Percentiles rank a stretch among this genome's conserved stretches.
Conservation (phyloP, 2,888 invertebrate genomes). For the Asteroscopus sphinx region DNA sequence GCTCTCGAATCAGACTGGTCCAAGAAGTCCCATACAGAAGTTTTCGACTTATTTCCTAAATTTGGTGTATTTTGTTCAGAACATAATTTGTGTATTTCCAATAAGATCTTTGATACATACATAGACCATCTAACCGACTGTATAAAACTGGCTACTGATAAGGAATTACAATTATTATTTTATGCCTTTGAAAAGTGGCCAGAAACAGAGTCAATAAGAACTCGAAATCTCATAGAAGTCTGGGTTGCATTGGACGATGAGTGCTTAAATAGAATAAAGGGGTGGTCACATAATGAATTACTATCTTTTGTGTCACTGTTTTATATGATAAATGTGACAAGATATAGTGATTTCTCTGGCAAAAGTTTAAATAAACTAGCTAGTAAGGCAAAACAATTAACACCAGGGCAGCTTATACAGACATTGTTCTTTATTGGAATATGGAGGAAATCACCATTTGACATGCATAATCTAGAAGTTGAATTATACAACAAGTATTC, state of each 20-base stretch:
- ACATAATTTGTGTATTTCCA: slow-evolving; percentile 75
- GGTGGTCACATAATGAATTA: slow-evolving; percentile 88
- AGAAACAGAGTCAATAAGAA: slow-evolving; percentile 81
- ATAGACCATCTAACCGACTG: slow-evolving; percentile 85
- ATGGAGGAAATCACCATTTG: slow-evolving; percentile 87
- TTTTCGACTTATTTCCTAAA: slow-evolving; percentile 73
- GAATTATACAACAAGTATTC: slow-evolving; percentile 86
- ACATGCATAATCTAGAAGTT: slow-evolving; percentile 92
- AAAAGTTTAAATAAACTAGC: slow-evolving; percentile 88
- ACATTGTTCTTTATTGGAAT: slow-evolving; percentile 92
- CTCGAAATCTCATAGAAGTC: slow-evolving; percentile 91
- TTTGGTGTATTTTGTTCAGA: slow-evolving; percentile 75
- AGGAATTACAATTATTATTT: slow-evolving; percentile 89
- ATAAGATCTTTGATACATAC: slow-evolving; percentile 78
- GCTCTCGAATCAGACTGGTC: slow-evolving; percentile 70
- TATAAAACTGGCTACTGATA: slow-evolving; percentile 87
- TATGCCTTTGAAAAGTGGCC: slow-evolving; percentile 87
- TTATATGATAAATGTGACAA: slow-evolving; percentile 90
- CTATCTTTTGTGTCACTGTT: slow-evolving; percentile 91
- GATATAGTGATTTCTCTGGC: slow-evolving; percentile 88
- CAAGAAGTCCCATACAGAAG: slow-evolving; percentile 64
- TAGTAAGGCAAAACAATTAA: slow-evolving; percentile 89
- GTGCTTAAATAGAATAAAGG: slow-evolving; percentile 82
- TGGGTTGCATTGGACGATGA: slow-evolving; percentile 92
- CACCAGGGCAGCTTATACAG: slow-evolving; percentile 91